Evolutionary conservation across 2,797 vertebrate species (phyloP).

Genomic region (Buphagus erythrorhynchus): DNA sequence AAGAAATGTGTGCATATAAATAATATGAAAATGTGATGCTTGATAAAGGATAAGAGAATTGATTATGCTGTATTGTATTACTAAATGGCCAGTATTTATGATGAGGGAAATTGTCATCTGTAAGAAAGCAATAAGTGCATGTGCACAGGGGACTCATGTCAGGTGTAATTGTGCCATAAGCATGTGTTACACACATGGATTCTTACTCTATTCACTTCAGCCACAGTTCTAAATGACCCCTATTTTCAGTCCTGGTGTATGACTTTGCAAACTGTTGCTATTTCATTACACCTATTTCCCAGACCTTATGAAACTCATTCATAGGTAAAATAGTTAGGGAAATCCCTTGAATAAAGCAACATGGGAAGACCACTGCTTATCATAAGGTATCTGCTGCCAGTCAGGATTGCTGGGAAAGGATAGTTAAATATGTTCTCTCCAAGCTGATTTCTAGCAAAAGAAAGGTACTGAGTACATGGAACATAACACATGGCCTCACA

Average conservation of each 20-base stretch:
- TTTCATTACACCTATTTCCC: background rate
- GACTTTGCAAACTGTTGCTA: background rate
- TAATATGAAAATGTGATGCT: background rate
- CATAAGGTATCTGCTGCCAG: background rate
- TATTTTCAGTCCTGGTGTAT: background rate
- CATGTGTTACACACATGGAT: background rate
- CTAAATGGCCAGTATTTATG: background rate
- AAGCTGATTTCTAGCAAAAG: background rate
- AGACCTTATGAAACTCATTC: background rate
- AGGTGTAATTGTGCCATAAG: background rate
- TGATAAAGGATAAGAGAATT: background rate
- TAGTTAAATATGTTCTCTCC: background rate
- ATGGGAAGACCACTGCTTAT: background rate
- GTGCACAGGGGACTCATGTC: background rate
- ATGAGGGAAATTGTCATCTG: background rate
- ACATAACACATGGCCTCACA: rapidly evolving
- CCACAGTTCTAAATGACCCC: background rate
- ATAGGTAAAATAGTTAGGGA: background rate
- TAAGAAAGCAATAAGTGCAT: background rate
- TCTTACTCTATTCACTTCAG: background rate
- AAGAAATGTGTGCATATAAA: background rate
- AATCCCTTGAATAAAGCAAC: background rate
- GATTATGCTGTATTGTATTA: background rate
- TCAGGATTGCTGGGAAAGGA: background rate
- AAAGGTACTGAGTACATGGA: background rate